Evolutionary conservation across 2,888 invertebrate species (phyloP).

Genomic region (Electrophaes corylata): DNA sequence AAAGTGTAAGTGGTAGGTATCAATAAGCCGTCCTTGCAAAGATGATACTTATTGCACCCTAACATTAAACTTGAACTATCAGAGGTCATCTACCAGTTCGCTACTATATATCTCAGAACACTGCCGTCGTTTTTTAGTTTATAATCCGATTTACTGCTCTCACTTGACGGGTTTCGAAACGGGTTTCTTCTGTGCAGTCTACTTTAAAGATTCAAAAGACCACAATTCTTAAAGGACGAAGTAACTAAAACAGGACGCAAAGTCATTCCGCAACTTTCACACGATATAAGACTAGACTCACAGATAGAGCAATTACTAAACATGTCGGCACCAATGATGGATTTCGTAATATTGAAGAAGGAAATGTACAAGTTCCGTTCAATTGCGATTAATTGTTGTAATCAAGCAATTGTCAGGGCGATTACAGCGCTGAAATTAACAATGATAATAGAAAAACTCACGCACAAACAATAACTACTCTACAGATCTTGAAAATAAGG

Average conservation of each 20-base stretch:
- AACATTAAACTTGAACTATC: constrained; percentile 11
- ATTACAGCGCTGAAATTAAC: constrained; percentile 77
- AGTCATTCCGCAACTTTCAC: constrained; percentile 11
- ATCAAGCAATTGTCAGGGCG: constrained; percentile 77
- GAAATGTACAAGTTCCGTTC: constrained; percentile 75
- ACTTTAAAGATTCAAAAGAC: constrained; percentile 16
- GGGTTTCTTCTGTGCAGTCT: constrained; percentile 18
- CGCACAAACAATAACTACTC: constrained; percentile 41
- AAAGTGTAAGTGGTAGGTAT: too few species aligned
- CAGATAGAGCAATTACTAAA: constrained; percentile 19
- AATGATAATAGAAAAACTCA: constrained; percentile 58
- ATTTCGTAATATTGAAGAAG: constrained; percentile 56
- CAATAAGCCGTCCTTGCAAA: too few species aligned
- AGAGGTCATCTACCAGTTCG: constrained; percentile 2
- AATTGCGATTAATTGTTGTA: constrained; percentile 82
- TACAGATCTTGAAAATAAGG: constrained; percentile 44
- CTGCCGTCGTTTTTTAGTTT: constrained; percentile 23
- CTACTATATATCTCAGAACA: constrained; percentile 20
- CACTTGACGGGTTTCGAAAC: constrained; percentile 30
- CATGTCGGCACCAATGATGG: constrained; percentile 33
- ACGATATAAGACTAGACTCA: constrained; percentile 11
- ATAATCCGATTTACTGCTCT: constrained; percentile 24
- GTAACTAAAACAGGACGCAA: constrained; percentile 2
- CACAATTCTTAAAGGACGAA: not conserved
- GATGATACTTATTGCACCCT: not conserved